Conservation (phyloP, 64 coral and sea anemone species). For the Stichodactyla helianthus region DNA sequence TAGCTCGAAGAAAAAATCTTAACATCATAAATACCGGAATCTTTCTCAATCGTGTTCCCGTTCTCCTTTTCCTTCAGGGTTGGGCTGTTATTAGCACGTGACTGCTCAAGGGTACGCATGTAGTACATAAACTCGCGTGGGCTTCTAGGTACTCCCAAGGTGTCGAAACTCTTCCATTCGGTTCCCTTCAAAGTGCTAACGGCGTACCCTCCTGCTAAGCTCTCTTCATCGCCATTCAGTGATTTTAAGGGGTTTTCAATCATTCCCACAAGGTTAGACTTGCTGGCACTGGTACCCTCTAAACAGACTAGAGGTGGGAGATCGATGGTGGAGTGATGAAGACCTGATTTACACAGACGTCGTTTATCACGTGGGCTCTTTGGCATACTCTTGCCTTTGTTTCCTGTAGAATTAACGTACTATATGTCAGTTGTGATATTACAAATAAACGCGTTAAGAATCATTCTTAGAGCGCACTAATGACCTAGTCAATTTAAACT, state of each 20-base stretch:
- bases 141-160: slow-evolving; percentile 13
- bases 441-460: too few relatives aligned
- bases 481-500: too few relatives aligned
- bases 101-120: slow-evolving; percentile 12
- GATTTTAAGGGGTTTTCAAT: slow-evolving; percentile 25
- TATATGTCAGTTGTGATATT: neutral
- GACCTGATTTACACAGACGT: neutral
- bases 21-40: slow-evolving; percentile 6
- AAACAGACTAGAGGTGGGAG: slow-evolving; percentile 13
- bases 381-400: neutral
- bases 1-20: slow-evolving; percentile 23
- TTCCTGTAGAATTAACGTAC: neutral
- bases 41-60: neutral
- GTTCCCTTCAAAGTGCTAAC: neutral
- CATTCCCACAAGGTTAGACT: slow-evolving; percentile 12
- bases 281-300: slow-evolving; percentile 5
- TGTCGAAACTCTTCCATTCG: slow-evolving; percentile 18
- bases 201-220: neutral
- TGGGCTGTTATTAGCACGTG: neutral
- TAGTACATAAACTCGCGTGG: slow-evolving; percentile 42
- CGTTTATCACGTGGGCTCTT: neutral
- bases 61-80: neutral
- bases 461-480: too few relatives aligned
- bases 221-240: neutral
- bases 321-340: slow-evolving; percentile 24